Base-by-base conservation (phyloP, 2,113 vertebrate genomes). In the Mixornis gularis region DNA sequence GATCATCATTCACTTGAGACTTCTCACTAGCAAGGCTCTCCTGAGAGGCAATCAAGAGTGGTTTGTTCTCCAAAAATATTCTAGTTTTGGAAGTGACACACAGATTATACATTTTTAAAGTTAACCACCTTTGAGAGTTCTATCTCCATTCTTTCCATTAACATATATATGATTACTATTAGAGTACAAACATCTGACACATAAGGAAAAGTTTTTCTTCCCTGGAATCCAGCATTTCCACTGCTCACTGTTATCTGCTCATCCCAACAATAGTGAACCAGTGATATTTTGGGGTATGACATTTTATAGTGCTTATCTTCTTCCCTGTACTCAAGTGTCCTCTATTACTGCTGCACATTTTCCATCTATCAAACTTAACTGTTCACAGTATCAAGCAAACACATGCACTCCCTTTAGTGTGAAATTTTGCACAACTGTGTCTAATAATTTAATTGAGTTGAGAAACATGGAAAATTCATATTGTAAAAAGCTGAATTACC, bases 1-100 rank as follows among this genome's bases (percentile, higher is more conserved):
- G 38, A 69, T 78, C 66, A 87, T 89, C 53, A 90, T 79, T 91
- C 82, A 91, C 82, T 89, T 80, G 62, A 88, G 43, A 68, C 25
- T 87, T n/a, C 46, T 71, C 34, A 43, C 59, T 83, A 79, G 65
- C 58, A 68, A 66, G 29, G 27, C 18, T 86, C 20, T 92, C 30
- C 60, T 65, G 76, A 51, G 56, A 19, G 9, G 12, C 70, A 72
- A 22, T 32, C 59, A 77, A 60, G 59, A 25, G n/a, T 36, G 24
- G 19, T 72, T 64, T 66, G 26, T 78, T 49, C 52, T 93, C 52
- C 29, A 83, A 40, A 41, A 79, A 20, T 73, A 78, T 13, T 43
- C 24, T 43, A 2, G 17, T 81, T 86, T 74, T 89, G 21, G 41
- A 76, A 36, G 17, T 49, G 59, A 60, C 53, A 40, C 21, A 11